Conservation (phyloP, 2,888 invertebrate genomes). For the Campoplex capitator region DNA sequence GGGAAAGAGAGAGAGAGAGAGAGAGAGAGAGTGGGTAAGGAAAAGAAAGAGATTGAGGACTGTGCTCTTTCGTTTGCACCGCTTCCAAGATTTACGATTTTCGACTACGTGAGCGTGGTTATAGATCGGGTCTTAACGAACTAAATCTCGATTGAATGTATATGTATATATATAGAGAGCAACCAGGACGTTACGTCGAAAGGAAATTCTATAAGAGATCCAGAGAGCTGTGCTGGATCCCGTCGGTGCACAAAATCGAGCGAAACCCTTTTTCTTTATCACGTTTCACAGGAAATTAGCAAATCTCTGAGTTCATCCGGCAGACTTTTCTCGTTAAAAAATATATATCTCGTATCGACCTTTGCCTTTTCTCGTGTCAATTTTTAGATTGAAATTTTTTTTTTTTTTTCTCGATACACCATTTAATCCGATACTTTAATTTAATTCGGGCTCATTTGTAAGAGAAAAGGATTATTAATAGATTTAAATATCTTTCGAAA, state of each 20-base stretch:
- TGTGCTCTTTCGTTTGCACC: conserved; percentile 45
- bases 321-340: neutral
- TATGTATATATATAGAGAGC: conserved; percentile 19
- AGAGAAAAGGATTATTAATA: neutral
- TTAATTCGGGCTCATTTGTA: neutral
- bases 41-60: neutral
- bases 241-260: conserved; percentile 51
- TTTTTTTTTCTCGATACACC: neutral
- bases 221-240: conserved; percentile 9
- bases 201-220: conserved; percentile 28
- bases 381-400: neutral
- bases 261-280: conserved; percentile 20
- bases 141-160: conserved; percentile 57
- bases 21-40: neutral
- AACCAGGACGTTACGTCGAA: conserved; percentile 13
- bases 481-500: neutral
- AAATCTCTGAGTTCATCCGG: conserved; percentile 70
- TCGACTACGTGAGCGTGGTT: conserved; percentile 65
- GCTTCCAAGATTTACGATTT: conserved; percentile 67
- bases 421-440: conserved; percentile 1
- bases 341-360: too few relatives aligned
- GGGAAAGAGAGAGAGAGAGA: conserved; percentile 7
- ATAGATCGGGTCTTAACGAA: conserved; percentile 67
- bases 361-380: neutral
- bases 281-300: conserved; percentile 73